A percentile compares a stretch with the other conserved stretches of the same genome.
Evolutionary conservation across 2,797 vertebrate genomes (phyloP).

Genomic region (Psittacula echo): DNA sequence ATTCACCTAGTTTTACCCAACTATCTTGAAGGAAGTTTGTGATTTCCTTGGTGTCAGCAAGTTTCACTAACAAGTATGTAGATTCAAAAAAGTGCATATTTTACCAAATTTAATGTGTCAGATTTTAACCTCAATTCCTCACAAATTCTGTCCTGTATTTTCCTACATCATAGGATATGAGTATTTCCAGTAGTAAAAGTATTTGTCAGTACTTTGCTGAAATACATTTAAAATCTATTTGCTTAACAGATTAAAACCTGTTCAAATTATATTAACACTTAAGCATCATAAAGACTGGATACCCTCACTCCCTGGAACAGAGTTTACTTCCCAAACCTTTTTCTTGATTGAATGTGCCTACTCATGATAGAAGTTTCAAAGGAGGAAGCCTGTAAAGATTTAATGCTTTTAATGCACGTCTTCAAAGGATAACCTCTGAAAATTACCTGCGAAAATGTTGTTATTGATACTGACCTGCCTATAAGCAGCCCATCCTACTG

Average conservation of each 20-base stretch:
- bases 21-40: neutral
- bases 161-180: neutral
- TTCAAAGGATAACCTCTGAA: neutral
- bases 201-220: neutral
- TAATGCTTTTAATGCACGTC: neutral
- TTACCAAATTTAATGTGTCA: neutral
- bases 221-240: neutral
- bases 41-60: neutral
- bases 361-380: neutral
- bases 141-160: neutral
- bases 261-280: neutral
- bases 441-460: neutral
- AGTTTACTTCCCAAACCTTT: neutral
- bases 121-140: neutral
- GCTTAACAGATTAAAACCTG: neutral
- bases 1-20: neutral
- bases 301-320: neutral
- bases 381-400: neutral
- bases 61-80: neutral
- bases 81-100: neutral
- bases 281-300: neutral
- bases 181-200: neutral
- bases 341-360: neutral
- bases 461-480: neutral
- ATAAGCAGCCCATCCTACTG: neutral